Conservation (phyloP, 2,888 invertebrate genomes). For the Eueremaeus valkanovi region DNA sequence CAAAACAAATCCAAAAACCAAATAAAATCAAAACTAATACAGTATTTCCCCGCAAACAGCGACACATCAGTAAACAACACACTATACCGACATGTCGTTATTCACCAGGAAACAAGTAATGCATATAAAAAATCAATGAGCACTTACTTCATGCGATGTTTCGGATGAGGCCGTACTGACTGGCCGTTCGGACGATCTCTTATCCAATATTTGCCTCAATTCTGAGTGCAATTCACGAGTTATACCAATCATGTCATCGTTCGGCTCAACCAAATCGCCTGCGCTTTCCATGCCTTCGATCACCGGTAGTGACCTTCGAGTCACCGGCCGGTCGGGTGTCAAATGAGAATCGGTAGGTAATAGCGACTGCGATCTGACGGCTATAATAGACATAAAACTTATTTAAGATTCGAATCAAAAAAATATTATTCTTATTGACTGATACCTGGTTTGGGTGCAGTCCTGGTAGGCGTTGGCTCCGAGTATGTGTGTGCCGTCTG, state of each 20-base stretch:
- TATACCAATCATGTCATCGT: not conserved
- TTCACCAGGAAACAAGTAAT: not conserved
- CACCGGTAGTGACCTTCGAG: not conserved
- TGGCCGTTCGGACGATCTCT: not conserved
- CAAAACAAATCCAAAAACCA: too few relatives aligned
- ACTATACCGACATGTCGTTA: too few relatives aligned
- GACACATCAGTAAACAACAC: too few relatives aligned
- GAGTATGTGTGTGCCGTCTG: too few relatives aligned
- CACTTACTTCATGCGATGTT: not conserved
- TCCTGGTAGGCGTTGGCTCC: too few relatives aligned
- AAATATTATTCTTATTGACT: not conserved
- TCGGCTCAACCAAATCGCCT: too few relatives aligned
- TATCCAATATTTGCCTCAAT: not conserved
- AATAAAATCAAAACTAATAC: too few relatives aligned
- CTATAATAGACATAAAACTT: not conserved
- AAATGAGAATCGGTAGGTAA: too few relatives aligned
- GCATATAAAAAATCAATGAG: not conserved
- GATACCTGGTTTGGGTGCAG: not conserved
- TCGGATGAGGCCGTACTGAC: not conserved
- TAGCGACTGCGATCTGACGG: not conserved
- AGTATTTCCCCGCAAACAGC: too few relatives aligned
- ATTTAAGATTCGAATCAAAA: not conserved
- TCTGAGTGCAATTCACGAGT: not conserved
- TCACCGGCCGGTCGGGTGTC: not conserved
- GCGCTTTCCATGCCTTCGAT: not conserved